Evolutionary conservation across 1,140 invertebrate genomes (phyloP).

Genomic region (Nixonia krombeini): DNA sequence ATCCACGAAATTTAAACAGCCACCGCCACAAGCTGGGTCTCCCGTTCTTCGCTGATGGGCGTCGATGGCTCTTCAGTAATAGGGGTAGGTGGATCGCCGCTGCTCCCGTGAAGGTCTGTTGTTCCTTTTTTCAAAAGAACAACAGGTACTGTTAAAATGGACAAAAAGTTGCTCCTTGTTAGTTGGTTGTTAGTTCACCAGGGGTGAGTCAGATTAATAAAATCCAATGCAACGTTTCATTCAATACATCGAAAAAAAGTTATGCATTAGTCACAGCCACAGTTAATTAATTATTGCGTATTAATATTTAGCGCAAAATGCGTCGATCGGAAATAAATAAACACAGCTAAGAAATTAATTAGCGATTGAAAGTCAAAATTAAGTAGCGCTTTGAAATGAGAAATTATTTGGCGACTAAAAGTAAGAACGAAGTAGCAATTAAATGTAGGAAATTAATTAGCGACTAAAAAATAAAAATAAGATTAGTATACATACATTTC

Average conservation of each 20-base stretch:
- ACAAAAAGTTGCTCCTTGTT: background rate
- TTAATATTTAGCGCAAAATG: no score
- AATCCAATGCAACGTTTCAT: no score
- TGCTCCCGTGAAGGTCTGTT: conserved; percentile 62
- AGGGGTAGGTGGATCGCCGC: conserved; percentile 64
- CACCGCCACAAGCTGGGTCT: conserved; percentile 52
- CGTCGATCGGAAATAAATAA: no score
- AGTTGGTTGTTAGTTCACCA: background rate
- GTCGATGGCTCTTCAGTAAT: conserved; percentile 67
- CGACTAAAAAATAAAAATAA: background rate
- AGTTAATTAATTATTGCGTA: no score
- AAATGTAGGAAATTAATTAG: background rate
- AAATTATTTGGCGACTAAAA: background rate
- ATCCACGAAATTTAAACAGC: conserved; percentile 26
- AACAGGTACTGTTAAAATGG: background rate
- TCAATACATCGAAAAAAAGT: background rate
- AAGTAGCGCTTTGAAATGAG: background rate
- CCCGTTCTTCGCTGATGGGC: conserved; percentile 60
- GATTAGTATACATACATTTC: conserved; percentile 6
- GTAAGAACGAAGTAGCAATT: no score
- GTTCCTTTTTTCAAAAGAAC: conserved; percentile 34
- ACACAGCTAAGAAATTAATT: no score
- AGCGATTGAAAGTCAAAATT: no score
- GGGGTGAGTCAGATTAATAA: background rate
- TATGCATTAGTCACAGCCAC: background rate